Conservation (phyloP, 1,140 invertebrate species). For the Dendroctonus ponderosae region DNA sequence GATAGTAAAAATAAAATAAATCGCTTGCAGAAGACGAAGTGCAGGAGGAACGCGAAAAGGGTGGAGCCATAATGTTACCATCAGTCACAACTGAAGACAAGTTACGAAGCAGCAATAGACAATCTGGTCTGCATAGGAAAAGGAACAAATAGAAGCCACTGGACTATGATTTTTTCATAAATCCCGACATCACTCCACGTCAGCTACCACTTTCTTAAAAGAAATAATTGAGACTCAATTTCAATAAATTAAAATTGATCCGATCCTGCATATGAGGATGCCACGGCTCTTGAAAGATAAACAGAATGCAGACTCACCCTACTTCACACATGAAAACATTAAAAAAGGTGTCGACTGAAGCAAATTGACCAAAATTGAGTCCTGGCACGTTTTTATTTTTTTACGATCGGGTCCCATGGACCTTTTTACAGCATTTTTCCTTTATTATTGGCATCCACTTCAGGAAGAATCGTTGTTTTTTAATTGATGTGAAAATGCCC, state of each 20-base stretch:
- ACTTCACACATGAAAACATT: slow-evolving; percentile 12
- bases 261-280: slow-evolving; percentile 8
- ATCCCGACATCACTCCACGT: too few species aligned
- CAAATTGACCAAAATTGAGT: slow-evolving; percentile 12
- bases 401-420: not conserved
- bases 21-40: too few species aligned
- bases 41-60: too few species aligned
- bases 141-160: too few species aligned
- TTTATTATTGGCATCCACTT: slow-evolving; percentile 4
- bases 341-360: slow-evolving; percentile 1
- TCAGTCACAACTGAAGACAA: too few species aligned
- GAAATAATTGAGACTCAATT: too few species aligned
- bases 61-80: too few species aligned
- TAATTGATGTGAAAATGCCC: slow-evolving; percentile 8
- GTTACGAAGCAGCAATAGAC: too few species aligned
- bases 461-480: not conserved
- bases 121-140: too few species aligned
- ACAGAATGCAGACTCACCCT: slow-evolving; percentile 18
- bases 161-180: too few species aligned
- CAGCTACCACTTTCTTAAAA: too few species aligned
- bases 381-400: slow-evolving; percentile 17
- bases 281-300: slow-evolving; percentile 5
- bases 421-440: not conserved
- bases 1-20: too few species aligned
- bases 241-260: not conserved